A percentile compares a stretch with the other conserved stretches of the same genome.
phyloP scores from a whole-genome alignment of 2,113 vertebrate species.

The Pitta sordida region DNA sequence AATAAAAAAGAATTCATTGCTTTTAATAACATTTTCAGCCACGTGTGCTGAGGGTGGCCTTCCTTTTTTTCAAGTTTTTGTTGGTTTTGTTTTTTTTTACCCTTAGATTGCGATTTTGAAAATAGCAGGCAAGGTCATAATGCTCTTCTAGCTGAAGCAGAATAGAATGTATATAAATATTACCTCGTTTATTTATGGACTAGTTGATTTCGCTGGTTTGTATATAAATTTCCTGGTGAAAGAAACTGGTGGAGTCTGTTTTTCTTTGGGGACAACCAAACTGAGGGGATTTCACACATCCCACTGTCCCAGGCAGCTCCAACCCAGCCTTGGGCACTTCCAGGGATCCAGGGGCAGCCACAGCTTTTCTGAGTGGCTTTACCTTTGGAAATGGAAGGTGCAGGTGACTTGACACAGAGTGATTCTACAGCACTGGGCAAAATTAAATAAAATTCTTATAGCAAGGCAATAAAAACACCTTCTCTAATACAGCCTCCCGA shows the following conservation, averaged over 20 bases:
- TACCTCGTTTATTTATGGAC: too few species aligned
- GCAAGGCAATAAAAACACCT: not conserved
- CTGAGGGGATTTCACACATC: not conserved
- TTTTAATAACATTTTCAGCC: constrained; percentile 40
- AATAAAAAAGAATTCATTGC: constrained; percentile 50
- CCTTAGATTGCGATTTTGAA: not conserved
- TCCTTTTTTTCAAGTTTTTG: too few species aligned
- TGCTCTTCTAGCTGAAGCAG: not conserved
- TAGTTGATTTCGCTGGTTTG: not conserved
- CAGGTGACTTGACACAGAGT: not conserved
- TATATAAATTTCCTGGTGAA: not conserved
- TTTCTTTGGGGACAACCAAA: not conserved
- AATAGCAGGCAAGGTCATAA: constrained; percentile 2
- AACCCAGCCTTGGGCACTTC: not conserved
- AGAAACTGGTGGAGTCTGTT: not conserved
- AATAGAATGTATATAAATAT: not conserved
- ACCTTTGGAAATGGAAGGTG: not conserved
- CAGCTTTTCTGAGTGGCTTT: not conserved
- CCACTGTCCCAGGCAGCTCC: not conserved
- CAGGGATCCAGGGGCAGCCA: not conserved
- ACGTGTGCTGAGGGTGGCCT: not conserved
- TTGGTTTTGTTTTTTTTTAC: fast-evolving
- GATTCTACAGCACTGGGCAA: not conserved
- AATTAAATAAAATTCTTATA: not conserved
- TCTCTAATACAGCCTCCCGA: not conserved